These are phyloP conservation scores for Sebastolobus alascanus DNA, from an alignment of 2,797 vertebrate species.

Conservation along the genomic window DNA sequence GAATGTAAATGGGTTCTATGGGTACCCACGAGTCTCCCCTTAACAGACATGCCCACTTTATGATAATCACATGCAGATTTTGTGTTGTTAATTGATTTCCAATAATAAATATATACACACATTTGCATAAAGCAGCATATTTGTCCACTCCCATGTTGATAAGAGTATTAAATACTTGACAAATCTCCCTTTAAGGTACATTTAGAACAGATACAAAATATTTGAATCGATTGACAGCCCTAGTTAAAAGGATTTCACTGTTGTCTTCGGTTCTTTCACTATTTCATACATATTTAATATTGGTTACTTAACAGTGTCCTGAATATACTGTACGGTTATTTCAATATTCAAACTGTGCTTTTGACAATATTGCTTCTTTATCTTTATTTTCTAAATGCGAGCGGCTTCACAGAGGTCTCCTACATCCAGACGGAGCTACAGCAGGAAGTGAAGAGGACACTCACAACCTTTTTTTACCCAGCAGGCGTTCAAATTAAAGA, in stretches of 20 bases:
- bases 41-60: no score
- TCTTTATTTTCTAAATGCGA: neutral
- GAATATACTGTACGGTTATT: neutral
- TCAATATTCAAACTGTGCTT: neutral
- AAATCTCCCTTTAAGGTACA: no score
- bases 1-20: no score
- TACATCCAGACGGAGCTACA: neutral
- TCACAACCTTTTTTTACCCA: neutral
- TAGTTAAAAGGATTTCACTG: neutral
- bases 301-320: neutral
- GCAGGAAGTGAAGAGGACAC: neutral
- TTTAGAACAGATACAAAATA: no score
- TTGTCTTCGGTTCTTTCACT: neutral
- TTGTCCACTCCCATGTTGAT: no score
- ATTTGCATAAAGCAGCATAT: no score
- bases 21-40: no score
- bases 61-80: no score
- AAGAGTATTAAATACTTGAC: no score
- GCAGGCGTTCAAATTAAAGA: slow-evolving; percentile 10
- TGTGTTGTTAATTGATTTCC: no score
- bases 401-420: neutral
- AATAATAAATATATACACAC: no score
- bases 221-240: neutral
- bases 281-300: neutral
- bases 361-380: neutral